These are phyloP conservation scores for Crypturellus undulatus DNA, from an alignment of 2,113 vertebrate species.

Conservation along the genomic window DNA sequence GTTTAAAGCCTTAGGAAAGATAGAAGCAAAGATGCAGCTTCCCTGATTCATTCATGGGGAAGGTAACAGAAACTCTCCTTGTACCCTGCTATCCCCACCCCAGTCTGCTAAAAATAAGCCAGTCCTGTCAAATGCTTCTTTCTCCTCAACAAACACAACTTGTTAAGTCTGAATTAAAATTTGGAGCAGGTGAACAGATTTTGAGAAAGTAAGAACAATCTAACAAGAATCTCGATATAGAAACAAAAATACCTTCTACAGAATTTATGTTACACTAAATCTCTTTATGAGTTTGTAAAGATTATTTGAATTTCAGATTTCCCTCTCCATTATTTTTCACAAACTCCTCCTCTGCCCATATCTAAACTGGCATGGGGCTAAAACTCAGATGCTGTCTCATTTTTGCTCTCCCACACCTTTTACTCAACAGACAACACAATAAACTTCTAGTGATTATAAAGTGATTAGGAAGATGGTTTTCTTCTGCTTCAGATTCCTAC, in stretches of 20 bases:
- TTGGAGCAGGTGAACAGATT: neutral
- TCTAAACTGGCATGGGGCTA: neutral
- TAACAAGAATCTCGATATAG: slow-evolving; percentile 16
- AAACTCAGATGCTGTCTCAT: neutral
- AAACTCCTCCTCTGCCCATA: slow-evolving; percentile 15
- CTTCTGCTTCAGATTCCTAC: neutral
- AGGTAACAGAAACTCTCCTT: neutral
- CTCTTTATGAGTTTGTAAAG: neutral
- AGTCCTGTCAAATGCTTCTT: neutral
- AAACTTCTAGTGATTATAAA: neutral
- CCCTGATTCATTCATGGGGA: neutral
- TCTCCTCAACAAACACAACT: neutral
- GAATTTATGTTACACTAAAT: neutral
- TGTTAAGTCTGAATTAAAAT: slow-evolving; percentile 1
- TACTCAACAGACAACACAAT: neutral
- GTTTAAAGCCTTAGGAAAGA: slow-evolving; percentile 20
- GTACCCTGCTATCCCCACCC: neutral
- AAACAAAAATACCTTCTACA: slow-evolving; percentile 23
- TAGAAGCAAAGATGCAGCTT: slow-evolving; percentile 6
- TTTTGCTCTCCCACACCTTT: neutral
- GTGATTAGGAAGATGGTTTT: neutral
- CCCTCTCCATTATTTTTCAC: neutral
- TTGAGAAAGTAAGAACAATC: neutral
- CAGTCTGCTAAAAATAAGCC: neutral
- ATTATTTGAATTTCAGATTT: slow-evolving; percentile 30